Conservation (phyloP, 2,113 vertebrate genomes). For the Beaufortia kweichowensis region DNA sequence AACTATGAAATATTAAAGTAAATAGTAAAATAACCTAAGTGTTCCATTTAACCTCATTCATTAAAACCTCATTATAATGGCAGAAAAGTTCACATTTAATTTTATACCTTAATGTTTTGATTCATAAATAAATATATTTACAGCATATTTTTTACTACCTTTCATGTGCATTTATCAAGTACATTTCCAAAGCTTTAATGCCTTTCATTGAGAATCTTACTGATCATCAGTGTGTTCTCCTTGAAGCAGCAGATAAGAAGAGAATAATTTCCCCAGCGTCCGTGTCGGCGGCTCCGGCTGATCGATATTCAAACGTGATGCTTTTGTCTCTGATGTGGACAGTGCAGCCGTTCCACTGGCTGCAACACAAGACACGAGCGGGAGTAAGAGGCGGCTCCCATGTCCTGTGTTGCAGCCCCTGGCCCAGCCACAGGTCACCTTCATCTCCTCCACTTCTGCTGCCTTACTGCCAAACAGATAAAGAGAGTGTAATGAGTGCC, state of each 20-base stretch:
- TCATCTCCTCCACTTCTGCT: conserved; percentile 51
- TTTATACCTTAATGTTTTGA: too few relatives aligned
- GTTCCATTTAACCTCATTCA: too few relatives aligned
- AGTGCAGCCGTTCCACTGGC: conserved; percentile 75
- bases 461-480: conserved; percentile 54
- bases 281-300: neutral
- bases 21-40: too few relatives aligned
- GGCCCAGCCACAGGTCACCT: conserved; percentile 73
- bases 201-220: conserved; percentile 26
- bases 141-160: too few relatives aligned
- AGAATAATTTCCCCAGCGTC: neutral
- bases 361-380: conserved; percentile 86
- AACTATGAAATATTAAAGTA: too few relatives aligned
- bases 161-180: neutral
- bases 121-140: too few relatives aligned
- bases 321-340: conserved; percentile 20
- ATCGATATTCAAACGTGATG: neutral
- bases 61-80: too few relatives aligned
- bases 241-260: neutral
- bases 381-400: conserved; percentile 73
- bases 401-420: conserved; percentile 83
- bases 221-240: neutral
- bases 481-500: conserved; percentile 46
- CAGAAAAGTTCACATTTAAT: too few relatives aligned
- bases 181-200: neutral